These are phyloP conservation scores for Lissocephala sabroskyi DNA, from an alignment of 2,888 invertebrate genomes.

Conservation along the genomic window DNA sequence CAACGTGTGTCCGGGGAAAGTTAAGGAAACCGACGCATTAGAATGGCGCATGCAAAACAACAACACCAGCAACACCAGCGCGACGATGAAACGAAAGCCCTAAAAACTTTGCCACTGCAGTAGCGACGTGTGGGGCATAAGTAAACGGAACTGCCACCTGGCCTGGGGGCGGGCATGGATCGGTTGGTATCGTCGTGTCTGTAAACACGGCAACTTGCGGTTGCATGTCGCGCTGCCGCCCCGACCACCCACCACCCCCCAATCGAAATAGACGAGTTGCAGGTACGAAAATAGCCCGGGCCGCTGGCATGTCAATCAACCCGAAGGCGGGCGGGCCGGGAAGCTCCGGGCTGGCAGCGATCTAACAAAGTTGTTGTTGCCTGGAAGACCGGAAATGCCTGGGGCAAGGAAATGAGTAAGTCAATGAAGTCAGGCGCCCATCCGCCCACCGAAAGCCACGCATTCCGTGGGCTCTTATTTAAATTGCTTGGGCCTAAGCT, in stretches of 20 bases:
- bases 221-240: constrained; percentile 31
- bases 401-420: constrained; percentile 26
- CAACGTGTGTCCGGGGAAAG: constrained; percentile 11
- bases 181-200: constrained; percentile 36
- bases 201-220: constrained; percentile 47
- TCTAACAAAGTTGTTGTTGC: constrained; percentile 40
- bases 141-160: neutral
- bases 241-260: constrained; percentile 18
- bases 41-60: constrained; percentile 26
- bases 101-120: neutral
- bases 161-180: neutral
- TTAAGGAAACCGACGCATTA: constrained; percentile 9
- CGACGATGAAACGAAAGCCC: neutral
- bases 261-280: constrained; percentile 50
- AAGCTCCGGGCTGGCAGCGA: too few relatives aligned
- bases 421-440: constrained; percentile 25
- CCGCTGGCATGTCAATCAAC: constrained; percentile 48
- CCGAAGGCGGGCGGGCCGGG: constrained; percentile 10
- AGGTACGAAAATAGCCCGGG: constrained; percentile 45
- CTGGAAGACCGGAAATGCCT: constrained; percentile 28
- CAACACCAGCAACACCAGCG: constrained; percentile 8
- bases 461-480: constrained; percentile 23
- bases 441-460: neutral
- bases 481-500: constrained; percentile 63
- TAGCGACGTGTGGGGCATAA: neutral